These are phyloP conservation scores for Akabosia matsudoensis DNA, from an alignment of 1,140 invertebrate genomes.

Conservation along the genomic window DNA sequence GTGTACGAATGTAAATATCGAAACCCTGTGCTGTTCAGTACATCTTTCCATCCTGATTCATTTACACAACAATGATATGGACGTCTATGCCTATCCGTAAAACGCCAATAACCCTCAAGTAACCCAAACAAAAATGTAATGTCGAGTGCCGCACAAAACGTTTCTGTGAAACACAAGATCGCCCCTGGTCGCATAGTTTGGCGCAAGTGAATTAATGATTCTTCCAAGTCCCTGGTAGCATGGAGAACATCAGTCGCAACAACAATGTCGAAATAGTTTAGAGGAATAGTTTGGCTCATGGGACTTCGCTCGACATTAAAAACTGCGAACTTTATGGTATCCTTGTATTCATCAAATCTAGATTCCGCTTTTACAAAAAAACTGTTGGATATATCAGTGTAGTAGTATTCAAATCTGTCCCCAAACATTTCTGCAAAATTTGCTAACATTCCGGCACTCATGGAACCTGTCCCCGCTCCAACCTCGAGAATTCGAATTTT, in stretches of 20 bases:
- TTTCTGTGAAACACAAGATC: background rate
- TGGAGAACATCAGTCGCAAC: background rate
- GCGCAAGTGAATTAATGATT: background rate
- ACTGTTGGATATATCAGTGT: background rate
- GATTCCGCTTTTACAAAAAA: background rate
- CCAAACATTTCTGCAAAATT: background rate
- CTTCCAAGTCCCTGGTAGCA: background rate
- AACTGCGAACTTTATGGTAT: background rate
- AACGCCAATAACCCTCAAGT: background rate
- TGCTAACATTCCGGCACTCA: background rate
- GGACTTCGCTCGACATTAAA: background rate
- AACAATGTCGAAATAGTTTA: background rate
- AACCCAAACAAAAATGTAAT: background rate
- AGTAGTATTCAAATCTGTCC: background rate
- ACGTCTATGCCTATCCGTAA: background rate
- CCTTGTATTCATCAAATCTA: background rate
- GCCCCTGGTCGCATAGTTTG: background rate
- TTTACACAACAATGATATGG: background rate
- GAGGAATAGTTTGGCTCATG: background rate
- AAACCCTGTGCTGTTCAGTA: background rate
- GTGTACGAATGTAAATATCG: background rate
- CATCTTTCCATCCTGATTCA: background rate
- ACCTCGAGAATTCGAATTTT: no score
- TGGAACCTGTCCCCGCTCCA: background rate
- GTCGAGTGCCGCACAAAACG: background rate